A percentile compares a stretch with the other conserved stretches of the same genome.
These are phyloP conservation scores for Dromaius novaehollandiae DNA, from an alignment of 2,113 vertebrate species.

Conservation along the genomic window DNA sequence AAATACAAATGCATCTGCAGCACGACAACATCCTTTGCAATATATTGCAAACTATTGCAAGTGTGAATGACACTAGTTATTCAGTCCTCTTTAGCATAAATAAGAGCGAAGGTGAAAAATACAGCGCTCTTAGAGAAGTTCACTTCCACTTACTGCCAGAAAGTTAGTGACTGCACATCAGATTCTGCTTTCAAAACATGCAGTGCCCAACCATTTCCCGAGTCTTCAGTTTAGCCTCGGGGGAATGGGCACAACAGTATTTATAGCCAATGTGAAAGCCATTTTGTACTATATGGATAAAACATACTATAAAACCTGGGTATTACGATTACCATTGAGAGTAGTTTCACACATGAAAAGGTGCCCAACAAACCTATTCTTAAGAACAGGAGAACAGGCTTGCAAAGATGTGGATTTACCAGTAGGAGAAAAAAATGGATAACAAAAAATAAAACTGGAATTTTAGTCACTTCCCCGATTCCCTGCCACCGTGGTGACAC, in stretches of 20 bases:
- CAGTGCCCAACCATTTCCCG: neutral
- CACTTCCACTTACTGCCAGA: neutral
- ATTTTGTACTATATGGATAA: neutral
- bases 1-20: neutral
- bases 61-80: neutral
- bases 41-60: accelerated
- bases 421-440: neutral
- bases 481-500: neutral
- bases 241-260: neutral
- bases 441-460: neutral
- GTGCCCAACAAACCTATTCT: neutral
- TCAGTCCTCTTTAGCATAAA: neutral
- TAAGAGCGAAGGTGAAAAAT: neutral
- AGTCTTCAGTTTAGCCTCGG: neutral
- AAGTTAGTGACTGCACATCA: neutral
- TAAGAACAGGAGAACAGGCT: neutral
- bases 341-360: neutral
- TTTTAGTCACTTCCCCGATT: neutral
- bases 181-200: neutral
- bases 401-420: neutral
- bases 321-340: neutral
- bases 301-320: neutral
- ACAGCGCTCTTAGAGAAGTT: neutral
- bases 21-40: neutral
- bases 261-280: neutral